Base-by-base conservation (phyloP, 2,113 vertebrate genomes). In the Psittacara wagleri region DNA sequence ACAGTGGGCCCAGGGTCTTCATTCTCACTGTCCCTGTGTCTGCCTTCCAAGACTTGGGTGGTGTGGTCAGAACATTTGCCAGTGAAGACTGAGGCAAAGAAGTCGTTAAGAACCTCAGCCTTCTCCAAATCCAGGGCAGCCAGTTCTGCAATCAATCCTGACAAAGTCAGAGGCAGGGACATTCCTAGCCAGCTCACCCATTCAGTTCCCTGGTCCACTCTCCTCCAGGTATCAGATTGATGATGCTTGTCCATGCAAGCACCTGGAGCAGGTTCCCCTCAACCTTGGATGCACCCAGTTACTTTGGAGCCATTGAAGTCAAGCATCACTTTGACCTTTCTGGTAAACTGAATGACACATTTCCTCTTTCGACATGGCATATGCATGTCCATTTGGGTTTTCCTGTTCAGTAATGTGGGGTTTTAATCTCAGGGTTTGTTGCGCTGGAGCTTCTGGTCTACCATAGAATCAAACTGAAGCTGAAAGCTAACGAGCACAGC, bases 361-460 rank as follows among this genome's bases (percentile, higher is more conserved):
- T 48, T 28, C 51, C 35, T 48, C 49, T 15, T 62, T 12, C 29
- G 20, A 15, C 33, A 51, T 4, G 64, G 9, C n/a, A 5, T 6
- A 1, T 1, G 13, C 33, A 6, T 3, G 1, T 20, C 24, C 3
- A 35, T 27, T 54, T 54, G 63, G 2, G 0, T 81, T 74, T 39
- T 37, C 7, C 35, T 22, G 7, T 59, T 91, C 64, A 4, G 8
- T 13, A 61, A 22, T 31, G 13, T 13, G 1, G 1, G 1, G 52
- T 83, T 88, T 80, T 19, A 39, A 66, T 41, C 23, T 74, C 64
- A 24, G 31, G 17, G 7, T 59, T 74, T 10, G 61, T 64, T 20
- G 39, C 41, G 0, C 59, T 62, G 46, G 11, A 17, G 6, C 55
- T 92, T 39, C 61, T 77, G 49, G 6, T 59, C 57, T 59, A 59